Conservation (phyloP, 2,888 invertebrate species). For the Eulithis prunata region DNA sequence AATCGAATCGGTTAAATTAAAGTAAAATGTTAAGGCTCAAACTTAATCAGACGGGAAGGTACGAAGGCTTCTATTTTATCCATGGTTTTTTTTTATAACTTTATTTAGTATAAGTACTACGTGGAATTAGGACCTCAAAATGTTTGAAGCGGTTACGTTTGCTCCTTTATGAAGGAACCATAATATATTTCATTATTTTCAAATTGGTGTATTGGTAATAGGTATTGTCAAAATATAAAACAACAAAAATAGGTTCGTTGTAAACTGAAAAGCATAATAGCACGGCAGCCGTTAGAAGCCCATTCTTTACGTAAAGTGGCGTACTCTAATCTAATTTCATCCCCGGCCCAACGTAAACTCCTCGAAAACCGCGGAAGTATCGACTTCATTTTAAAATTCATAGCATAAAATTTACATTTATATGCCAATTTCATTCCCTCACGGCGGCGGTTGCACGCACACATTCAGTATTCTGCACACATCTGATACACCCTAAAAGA, state of each 20-base stretch:
- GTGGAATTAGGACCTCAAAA: too few species aligned
- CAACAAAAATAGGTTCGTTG: background rate
- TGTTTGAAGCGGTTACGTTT: too few species aligned
- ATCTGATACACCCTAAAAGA: constrained; percentile 69
- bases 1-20: constrained; percentile 6
- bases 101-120: too few species aligned
- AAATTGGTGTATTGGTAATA: too few species aligned
- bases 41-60: too few species aligned
- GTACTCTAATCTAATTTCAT: constrained; percentile 80
- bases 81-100: too few species aligned
- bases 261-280: background rate
- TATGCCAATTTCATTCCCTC: constrained; percentile 84
- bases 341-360: constrained; percentile 71
- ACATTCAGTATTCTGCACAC: constrained; percentile 81
- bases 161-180: too few species aligned
- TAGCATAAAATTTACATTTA: constrained; percentile 85
- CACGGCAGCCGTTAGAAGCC: constrained; percentile 61
- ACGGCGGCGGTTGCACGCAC: constrained; percentile 79
- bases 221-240: too few species aligned
- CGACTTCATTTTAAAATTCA: constrained; percentile 84
- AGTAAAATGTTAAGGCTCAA: background rate
- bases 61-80: too few species aligned
- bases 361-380: constrained; percentile 77
- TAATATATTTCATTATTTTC: too few species aligned
- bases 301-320: constrained; percentile 72